phyloP scores from a whole-genome alignment of 2,888 invertebrate genomes.

The Melieria picta region DNA sequence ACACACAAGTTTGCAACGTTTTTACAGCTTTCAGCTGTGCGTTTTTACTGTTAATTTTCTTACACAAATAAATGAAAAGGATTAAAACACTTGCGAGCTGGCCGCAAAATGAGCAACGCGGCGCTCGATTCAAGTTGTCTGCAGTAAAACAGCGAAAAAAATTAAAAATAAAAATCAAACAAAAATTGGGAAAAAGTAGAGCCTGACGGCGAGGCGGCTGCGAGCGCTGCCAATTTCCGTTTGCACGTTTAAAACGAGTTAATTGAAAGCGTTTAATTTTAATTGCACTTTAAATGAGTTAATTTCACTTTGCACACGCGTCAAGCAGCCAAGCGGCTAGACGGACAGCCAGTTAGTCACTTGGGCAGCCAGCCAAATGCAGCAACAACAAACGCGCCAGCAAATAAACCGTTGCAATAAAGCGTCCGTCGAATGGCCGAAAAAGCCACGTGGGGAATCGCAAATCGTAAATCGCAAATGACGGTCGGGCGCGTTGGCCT shows the following conservation, averaged over 20 bases:
- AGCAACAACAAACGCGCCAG: too few relatives aligned
- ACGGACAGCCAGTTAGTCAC: neutral
- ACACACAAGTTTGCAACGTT: too few relatives aligned
- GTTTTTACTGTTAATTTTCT: too few relatives aligned
- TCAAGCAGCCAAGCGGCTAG: too few relatives aligned
- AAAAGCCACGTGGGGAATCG: too few relatives aligned
- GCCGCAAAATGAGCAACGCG: neutral
- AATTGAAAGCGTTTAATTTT: slow-evolving; percentile 56
- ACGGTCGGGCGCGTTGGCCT: too few relatives aligned
- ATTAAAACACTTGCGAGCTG: neutral
- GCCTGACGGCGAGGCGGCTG: neutral
- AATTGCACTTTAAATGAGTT: slow-evolving; percentile 58
- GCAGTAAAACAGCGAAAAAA: neutral
- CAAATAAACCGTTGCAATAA: too few relatives aligned
- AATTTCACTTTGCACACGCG: slow-evolving; percentile 39
- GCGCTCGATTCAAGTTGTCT: neutral
- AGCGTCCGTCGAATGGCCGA: too few relatives aligned
- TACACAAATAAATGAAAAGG: too few relatives aligned
- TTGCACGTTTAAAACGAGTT: slow-evolving; percentile 48
- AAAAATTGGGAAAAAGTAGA: neutral
- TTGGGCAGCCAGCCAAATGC: neutral
- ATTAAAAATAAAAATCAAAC: neutral
- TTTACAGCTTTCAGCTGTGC: too few relatives aligned
- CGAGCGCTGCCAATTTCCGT: neutral
- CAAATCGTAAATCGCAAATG: too few relatives aligned